Conservation (phyloP, 2,888 invertebrate species). For the Atherix ibis region DNA sequence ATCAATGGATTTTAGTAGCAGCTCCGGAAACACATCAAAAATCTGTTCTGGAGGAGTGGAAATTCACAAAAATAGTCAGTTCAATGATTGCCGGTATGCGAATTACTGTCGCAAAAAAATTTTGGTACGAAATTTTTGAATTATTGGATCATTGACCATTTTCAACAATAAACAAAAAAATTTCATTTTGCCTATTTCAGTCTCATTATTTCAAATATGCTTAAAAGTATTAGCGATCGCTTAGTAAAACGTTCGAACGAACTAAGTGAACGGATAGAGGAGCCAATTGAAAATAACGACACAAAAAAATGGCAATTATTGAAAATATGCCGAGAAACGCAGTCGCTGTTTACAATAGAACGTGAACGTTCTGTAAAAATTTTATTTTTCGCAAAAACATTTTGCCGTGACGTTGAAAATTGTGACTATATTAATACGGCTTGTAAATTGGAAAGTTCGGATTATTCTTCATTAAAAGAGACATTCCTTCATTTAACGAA, state of each 20-base stretch:
- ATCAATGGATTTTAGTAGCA: slow-evolving; percentile 55
- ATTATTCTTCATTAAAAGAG: slow-evolving; percentile 40
- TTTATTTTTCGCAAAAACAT: slow-evolving; percentile 63
- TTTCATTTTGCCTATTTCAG: slow-evolving; percentile 9
- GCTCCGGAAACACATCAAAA: slow-evolving; percentile 40
- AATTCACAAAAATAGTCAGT: slow-evolving; percentile 63
- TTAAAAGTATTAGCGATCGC: slow-evolving; percentile 34
- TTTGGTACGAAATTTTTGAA: slow-evolving; percentile 51
- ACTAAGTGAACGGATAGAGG: slow-evolving; percentile 26
- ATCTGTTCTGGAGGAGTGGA: slow-evolving; percentile 74
- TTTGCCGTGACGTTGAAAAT: slow-evolving; percentile 48
- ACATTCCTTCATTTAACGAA: slow-evolving; percentile 44
- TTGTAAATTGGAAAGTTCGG: slow-evolving; percentile 24
- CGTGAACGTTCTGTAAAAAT: slow-evolving; percentile 67
- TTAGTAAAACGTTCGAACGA: slow-evolving; percentile 34
- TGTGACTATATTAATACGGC: no score
- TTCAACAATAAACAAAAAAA: background rate
- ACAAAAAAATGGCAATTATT: slow-evolving; percentile 28
- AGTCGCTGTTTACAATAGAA: slow-evolving; percentile 60
- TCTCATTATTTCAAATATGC: slow-evolving; percentile 34
- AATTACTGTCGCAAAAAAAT: slow-evolving; percentile 55
- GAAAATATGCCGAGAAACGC: slow-evolving; percentile 58
- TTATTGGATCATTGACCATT: no score
- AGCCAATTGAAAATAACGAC: slow-evolving; percentile 18
- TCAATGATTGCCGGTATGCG: slow-evolving; percentile 62